phyloP scores from a whole-genome alignment of 2,888 invertebrate genomes.

The Nomada hirtipes region DNA sequence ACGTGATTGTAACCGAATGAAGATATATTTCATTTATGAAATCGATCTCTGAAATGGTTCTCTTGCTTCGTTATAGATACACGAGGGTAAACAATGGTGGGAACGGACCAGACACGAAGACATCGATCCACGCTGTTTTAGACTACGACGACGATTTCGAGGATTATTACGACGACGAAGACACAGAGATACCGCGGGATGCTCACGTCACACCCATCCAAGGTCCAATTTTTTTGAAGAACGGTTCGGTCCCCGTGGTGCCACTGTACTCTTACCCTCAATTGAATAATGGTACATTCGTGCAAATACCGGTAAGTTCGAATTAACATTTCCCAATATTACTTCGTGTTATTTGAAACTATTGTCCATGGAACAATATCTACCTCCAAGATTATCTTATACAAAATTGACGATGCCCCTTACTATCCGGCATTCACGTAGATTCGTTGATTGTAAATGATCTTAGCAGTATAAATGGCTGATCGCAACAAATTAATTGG shows the following conservation, averaged over 20 bases:
- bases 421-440: too few species aligned
- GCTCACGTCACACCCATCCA: slow-evolving; percentile 93
- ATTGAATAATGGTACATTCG: slow-evolving; percentile 93
- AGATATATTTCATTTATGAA: not conserved
- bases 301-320: slow-evolving; percentile 94
- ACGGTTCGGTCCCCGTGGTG: slow-evolving; percentile 94
- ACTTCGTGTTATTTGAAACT: not conserved
- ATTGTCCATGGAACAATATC: not conserved
- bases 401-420: too few species aligned
- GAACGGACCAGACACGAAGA: slow-evolving; percentile 84
- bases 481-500: too few species aligned
- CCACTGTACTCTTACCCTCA: slow-evolving; percentile 94
- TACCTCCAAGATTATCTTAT: too few species aligned
- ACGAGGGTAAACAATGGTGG: slow-evolving; percentile 80
- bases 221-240: slow-evolving; percentile 94
- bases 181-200: slow-evolving; percentile 79
- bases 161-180: slow-evolving; percentile 87
- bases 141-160: slow-evolving; percentile 89
- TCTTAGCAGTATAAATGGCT: too few species aligned
- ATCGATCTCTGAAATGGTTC: not conserved
- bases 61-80: slow-evolving; percentile 71
- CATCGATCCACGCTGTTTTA: slow-evolving; percentile 90
- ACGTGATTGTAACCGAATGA: not conserved
- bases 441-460: too few species aligned
- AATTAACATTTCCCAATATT: not conserved